Base-by-base conservation (phyloP, 2,797 vertebrate genomes). In the Falco naumanni region DNA sequence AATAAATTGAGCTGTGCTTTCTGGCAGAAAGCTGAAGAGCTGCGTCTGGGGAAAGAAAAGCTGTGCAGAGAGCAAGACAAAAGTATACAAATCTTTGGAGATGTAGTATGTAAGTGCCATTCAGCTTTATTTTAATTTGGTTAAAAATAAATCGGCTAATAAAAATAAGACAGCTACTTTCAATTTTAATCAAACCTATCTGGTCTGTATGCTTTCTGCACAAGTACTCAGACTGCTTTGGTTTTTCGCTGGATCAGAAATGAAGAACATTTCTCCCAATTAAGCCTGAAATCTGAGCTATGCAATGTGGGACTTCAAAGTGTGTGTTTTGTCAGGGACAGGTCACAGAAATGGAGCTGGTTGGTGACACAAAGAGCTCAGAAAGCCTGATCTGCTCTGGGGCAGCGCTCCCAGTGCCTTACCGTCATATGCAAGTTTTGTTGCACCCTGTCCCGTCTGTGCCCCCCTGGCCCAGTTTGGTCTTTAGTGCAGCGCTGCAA, bases 121-220 rank as follows among this genome's bases (percentile, higher is more conserved):
- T 87, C 71, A 80, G 78, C 68, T 93, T 95, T 95, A 94, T 96
- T 96, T 81, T 79, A 33, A 61, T 60, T 83, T 47, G 24, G 7
- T 76, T 90, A 60, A 79, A 95, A 90, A 64, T 39, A 84, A 90
- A 71, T 57, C 11, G 39, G 39, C 39, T 39, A 39, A 39, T 39
- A 39, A 39, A 39, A 39, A 39, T 39, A 39, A 39, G 39, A 39
- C 39, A 11, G 60, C 84, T 87, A 83, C 68, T 80, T 72, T 21
- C 79, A 64, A 57, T 79, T 84, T 82, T 56, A 83, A 71, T 76
- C 80, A 80, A 72, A 56, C 60, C 54, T 26, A 33, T 63, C 50
- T 34, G 48, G 39, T 16, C 86, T 79, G 54, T 84, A 37, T 29
- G 43, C 72, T 50, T 68, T 50, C 72, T 76, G 70, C 80, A 47